Evolutionary conservation across 2,888 invertebrate genomes (phyloP).

Genomic region (Periphyllus acericola): DNA sequence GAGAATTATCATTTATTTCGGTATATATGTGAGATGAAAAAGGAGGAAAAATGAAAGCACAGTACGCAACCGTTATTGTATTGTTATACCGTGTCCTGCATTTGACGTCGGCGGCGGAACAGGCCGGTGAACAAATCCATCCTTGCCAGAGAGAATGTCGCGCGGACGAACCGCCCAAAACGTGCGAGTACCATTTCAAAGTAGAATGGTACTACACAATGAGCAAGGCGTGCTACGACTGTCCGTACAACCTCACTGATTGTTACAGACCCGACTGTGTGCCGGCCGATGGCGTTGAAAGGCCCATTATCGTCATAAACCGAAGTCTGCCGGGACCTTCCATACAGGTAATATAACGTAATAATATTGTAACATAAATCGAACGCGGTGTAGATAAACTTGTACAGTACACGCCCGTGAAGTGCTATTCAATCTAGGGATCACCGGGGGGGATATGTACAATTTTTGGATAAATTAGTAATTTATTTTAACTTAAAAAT

Average conservation of each 20-base stretch:
- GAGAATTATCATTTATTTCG: background rate
- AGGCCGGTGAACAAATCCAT: slow-evolving; percentile 66
- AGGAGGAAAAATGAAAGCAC: slow-evolving; percentile 40
- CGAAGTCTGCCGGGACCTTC: slow-evolving; percentile 88
- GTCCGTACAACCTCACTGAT: slow-evolving; percentile 80
- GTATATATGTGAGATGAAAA: slow-evolving; percentile 39
- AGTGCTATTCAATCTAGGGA: too few relatives aligned
- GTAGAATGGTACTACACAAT: slow-evolving; percentile 86
- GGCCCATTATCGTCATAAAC: slow-evolving; percentile 83
- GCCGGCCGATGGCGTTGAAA: slow-evolving; percentile 81
- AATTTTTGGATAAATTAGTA: too few relatives aligned
- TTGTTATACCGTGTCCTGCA: background rate
- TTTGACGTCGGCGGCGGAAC: background rate
- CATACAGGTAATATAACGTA: slow-evolving; percentile 74
- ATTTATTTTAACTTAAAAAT: too few relatives aligned
- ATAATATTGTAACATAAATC: background rate
- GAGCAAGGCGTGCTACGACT: slow-evolving; percentile 88
- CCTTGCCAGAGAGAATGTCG: slow-evolving; percentile 77
- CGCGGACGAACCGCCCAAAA: slow-evolving; percentile 71
- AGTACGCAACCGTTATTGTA: background rate
- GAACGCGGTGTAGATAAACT: background rate
- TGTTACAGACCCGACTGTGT: slow-evolving; percentile 84
- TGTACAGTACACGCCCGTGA: too few relatives aligned
- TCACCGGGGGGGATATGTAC: too few relatives aligned
- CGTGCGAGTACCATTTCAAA: slow-evolving; percentile 78